Percentiles rank a stretch among this genome's conserved stretches.
Conservation (phyloP, 2,113 vertebrate species). For the Aegithalos caudatus region DNA sequence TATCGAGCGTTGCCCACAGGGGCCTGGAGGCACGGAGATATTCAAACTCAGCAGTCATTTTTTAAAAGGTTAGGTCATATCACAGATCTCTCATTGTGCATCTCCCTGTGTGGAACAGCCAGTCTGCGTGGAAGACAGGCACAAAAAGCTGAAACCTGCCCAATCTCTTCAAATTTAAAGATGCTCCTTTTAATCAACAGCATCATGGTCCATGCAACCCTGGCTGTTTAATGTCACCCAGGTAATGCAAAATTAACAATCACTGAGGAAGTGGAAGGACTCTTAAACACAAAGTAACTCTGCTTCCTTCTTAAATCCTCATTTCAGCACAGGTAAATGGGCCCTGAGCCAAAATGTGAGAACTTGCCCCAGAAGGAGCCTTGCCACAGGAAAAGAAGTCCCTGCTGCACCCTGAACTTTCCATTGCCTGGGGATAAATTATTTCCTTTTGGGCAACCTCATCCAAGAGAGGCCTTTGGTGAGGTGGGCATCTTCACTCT, state of each 20-base stretch:
- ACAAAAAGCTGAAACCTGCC: neutral
- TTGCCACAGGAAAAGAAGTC: neutral
- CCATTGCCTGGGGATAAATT: neutral
- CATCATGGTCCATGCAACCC: neutral
- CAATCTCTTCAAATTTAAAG: neutral
- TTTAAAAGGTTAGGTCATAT: slow-evolving; percentile 28
- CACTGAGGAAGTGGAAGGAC: neutral
- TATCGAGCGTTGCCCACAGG: neutral
- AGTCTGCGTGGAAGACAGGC: neutral
- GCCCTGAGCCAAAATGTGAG: neutral
- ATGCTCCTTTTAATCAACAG: neutral
- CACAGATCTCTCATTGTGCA: neutral
- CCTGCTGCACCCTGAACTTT: neutral
- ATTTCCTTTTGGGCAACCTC: neutral
- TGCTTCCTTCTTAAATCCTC: neutral
- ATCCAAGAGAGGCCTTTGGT: neutral
- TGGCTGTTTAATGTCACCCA: neutral
- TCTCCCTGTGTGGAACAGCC: neutral
- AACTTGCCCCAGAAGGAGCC: neutral
- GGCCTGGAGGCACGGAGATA: neutral
- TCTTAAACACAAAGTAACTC: neutral
- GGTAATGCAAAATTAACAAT: neutral
- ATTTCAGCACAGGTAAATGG: neutral
- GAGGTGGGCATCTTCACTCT: neutral
- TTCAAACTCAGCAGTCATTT: neutral